Evolutionary conservation across 1,140 invertebrate genomes (phyloP).

Genomic region (Eumeta japonica): DNA sequence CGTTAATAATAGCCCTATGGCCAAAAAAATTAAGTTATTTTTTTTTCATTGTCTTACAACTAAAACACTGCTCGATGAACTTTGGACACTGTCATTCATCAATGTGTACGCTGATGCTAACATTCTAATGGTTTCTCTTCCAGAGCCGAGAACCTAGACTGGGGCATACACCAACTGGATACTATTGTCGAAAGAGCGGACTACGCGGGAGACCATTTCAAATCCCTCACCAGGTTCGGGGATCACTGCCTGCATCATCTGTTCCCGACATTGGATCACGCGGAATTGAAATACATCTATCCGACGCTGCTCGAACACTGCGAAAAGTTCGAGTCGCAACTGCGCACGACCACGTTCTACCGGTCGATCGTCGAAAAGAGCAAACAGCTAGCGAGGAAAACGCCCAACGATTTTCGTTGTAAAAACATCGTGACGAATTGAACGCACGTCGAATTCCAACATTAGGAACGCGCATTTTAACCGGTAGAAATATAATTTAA

Average conservation of each 20-base stretch:
- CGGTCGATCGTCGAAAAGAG: slow-evolving; percentile 29
- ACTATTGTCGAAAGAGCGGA: slow-evolving; percentile 71
- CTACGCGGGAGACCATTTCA: slow-evolving; percentile 49
- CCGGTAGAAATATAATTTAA: no score
- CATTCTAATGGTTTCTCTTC: no score
- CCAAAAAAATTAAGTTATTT: no score
- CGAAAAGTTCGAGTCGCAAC: slow-evolving; percentile 32
- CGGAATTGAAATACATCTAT: slow-evolving; percentile 57
- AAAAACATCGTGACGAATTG: no score
- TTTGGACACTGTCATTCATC: no score
- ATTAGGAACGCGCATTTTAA: no score
- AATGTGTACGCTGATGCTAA: not conserved
- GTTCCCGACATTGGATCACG: slow-evolving; percentile 79
- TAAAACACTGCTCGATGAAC: no score
- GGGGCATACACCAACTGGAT: slow-evolving; percentile 78
- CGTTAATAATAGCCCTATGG: no score
- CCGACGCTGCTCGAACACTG: slow-evolving; percentile 39
- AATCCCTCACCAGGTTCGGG: slow-evolving; percentile 72
- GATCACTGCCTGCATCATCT: slow-evolving; percentile 79
- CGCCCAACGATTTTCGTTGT: slow-evolving; percentile 28
- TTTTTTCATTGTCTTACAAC: no score
- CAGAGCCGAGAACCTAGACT: slow-evolving; percentile 62
- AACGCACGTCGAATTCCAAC: no score
- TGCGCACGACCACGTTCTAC: slow-evolving; percentile 30
- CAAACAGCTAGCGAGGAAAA: slow-evolving; percentile 36